Percentiles rank a stretch among this genome's conserved stretches.
Evolutionary conservation across 2,113 vertebrate species (phyloP).

Genomic region (Trichechus manatus): DNA sequence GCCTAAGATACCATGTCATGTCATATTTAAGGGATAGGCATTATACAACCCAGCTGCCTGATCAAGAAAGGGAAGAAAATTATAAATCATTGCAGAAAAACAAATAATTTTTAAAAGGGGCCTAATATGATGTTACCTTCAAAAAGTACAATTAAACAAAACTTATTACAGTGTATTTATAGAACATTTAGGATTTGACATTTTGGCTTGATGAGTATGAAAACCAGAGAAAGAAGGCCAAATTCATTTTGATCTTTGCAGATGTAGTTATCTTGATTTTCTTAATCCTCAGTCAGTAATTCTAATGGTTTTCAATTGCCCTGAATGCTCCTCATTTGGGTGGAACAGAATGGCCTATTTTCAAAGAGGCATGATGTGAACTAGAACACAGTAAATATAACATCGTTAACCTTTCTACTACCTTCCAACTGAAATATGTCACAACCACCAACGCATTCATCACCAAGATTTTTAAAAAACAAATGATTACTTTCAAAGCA

Average conservation of each 20-base stretch:
- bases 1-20: neutral
- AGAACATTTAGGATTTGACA: slow-evolving; percentile 25
- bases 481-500: neutral
- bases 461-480: neutral
- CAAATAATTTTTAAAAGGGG: neutral
- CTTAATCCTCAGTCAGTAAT: slow-evolving; percentile 3
- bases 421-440: neutral
- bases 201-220: neutral
- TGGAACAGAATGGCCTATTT: neutral
- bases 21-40: neutral
- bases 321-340: neutral
- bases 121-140: neutral
- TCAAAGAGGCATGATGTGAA: neutral
- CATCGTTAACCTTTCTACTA: neutral
- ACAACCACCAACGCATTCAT: neutral
- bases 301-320: neutral
- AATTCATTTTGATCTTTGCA: neutral
- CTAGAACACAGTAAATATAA: neutral
- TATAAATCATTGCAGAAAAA: neutral
- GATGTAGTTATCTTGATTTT: neutral
- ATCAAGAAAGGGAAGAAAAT: slow-evolving; percentile 6
- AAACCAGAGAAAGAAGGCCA: neutral
- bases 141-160: neutral
- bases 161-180: neutral
- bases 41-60: neutral